Conservation (phyloP, 2,113 vertebrate species). For the Manacus vitellinus region DNA sequence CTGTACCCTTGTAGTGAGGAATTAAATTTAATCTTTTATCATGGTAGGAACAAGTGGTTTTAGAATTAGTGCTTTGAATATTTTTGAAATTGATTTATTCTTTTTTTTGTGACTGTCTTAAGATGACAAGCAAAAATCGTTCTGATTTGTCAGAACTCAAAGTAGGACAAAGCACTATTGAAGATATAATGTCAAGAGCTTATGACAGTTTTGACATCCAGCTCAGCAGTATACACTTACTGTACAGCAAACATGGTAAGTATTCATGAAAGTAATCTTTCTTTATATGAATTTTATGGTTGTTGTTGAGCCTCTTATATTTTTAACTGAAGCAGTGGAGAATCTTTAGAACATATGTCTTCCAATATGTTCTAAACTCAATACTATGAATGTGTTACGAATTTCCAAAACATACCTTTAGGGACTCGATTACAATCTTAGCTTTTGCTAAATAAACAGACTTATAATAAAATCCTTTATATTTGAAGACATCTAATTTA, state of each 20-base stretch:
- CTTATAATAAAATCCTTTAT: background rate
- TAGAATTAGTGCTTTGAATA: background rate
- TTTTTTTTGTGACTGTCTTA: constrained; percentile 21
- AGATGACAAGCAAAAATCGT: constrained; percentile 87
- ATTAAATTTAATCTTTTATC: background rate
- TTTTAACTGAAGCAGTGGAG: background rate
- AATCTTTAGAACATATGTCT: background rate
- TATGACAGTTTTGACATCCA: constrained; percentile 95
- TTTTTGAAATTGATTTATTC: background rate
- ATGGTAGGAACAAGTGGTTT: background rate
- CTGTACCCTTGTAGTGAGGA: background rate
- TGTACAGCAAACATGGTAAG: constrained; percentile 89
- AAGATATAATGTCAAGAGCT: constrained; percentile 94
- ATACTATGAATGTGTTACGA: rapidly evolving
- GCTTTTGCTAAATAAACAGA: background rate
- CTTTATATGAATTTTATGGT: background rate
- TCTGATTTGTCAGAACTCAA: constrained; percentile 83
- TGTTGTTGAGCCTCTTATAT: background rate
- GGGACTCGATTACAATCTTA: background rate
- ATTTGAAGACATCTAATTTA: background rate
- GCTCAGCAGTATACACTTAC: constrained; percentile 91
- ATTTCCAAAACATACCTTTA: background rate
- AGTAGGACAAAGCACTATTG: constrained; percentile 78
- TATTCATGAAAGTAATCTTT: background rate
- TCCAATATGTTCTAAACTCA: background rate